Base-by-base conservation (phyloP, 1,140 invertebrate genomes). In the Drosophila ironensis region DNA sequence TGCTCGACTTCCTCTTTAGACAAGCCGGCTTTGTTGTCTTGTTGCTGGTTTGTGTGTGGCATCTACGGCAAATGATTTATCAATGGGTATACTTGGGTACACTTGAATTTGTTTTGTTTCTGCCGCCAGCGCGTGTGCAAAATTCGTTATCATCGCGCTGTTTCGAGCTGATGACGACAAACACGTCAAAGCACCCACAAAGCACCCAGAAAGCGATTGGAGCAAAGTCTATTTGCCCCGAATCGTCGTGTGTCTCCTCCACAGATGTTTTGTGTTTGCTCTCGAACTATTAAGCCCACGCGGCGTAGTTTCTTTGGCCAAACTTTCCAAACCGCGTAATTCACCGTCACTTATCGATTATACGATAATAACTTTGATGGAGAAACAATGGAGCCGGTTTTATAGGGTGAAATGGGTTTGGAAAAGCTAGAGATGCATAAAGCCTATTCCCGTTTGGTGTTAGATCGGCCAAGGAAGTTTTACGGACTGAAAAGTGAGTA, bases 211-310 rank as follows among this genome's bases (percentile, higher is more conserved):
- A 57, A 54, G 30, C 22, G 46, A 37, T 45, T 16, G 11, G 16
- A 14, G 9, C 50, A 51, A 41, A 71, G 41, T 51, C 47, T 59
- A 75, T 40, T 46, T 44, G 22, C 42, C 33, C 57, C 30, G 48
- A 48, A 52, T 17, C 59, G 41, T 48, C n/a, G 63, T 76, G 73
- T 40, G n/a, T n/a, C n/a, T n/a, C n/a, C 60, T 24, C 4, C 27
- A 81, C 76, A 81, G 72, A 63, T 81, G 76, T 82, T 81, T 70
- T 61, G 45, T 52, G 5, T 63, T 61, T 47, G 14, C 22, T 22
- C 33, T 56, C 12, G 28, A 48, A 17, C 17, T 47, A 19, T 48
- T 60, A 27, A 42, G 16, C 50, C 50, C 56, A 50, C 74, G 67
- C 73, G 73, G 24, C 54, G 9, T 48, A 64, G 41, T 75, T 54